Evolutionary conservation across 2,888 invertebrate species (phyloP), one percentile per base, ranked within the genome.

Genomic region (Lochmaea crataegi): DNA sequence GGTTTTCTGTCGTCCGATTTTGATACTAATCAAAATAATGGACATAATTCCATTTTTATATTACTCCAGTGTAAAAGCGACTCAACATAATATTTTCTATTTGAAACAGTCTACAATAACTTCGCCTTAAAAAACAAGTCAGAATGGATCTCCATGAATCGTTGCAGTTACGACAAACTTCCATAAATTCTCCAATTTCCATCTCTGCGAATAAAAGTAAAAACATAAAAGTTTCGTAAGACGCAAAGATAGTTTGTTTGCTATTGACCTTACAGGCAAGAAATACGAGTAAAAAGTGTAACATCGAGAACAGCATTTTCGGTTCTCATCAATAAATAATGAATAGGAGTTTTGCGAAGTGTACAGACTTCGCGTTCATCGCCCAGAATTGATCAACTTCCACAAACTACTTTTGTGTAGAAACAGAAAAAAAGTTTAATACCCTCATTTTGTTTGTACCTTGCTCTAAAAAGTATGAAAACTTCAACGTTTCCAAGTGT

Each of bases 281-380:
- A 18, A 63, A 68, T 60, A 71, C 74, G 76, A 77, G 73, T 76
- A 78, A 78, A 79, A 79, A 60, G 26, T 32, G 58, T 60, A 14
- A 32, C 12, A 60, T 18, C 58, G 68, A 79, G 77, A 73, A 75
- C 68, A 75, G 75, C 71, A 76, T 78, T 77, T 78, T 76, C 79
- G 79, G 76, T 74, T 77, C 77, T 78, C 80, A 81, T 81, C 81
- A 81, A 81, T 81, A 80, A 80, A 76, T 80, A 81, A 81, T 80
- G 81, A 79, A 81, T 78, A 75, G 78, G 78, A 79, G 80, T 79
- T 79, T 69, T 71, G 68, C 74, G 72, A 75, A 69, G 68, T 76
- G 77, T 79, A 76, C 80, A 80, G 78, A 79, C 79, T 78, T 71
- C 75, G 76, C 77, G 72, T 79, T 77, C 79, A 69, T 61, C 68